Evolutionary conservation across 2,888 invertebrate genomes (phyloP).

Genomic region (Boloria selene): DNA sequence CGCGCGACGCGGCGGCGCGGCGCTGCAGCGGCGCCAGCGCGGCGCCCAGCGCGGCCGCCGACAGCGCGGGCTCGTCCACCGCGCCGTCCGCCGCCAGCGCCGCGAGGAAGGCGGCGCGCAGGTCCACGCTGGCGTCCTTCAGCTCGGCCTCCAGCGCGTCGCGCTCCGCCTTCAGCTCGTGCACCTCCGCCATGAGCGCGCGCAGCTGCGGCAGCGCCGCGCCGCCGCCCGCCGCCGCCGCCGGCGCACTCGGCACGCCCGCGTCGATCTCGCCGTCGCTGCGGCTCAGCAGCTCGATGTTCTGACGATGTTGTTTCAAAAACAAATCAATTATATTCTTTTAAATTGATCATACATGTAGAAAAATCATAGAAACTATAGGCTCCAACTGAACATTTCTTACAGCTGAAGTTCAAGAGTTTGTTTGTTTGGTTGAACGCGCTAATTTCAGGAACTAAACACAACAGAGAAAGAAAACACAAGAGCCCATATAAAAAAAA

Average conservation of each 20-base stretch:
- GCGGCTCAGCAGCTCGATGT: conserved; percentile 91
- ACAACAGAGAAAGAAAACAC: no score
- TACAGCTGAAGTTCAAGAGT: no score
- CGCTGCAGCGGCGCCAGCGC: conserved; percentile 89
- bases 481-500: no score
- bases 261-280: conserved; percentile 86
- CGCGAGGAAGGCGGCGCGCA: conserved; percentile 91
- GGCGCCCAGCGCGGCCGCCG: conserved; percentile 91
- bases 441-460: no score
- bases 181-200: conserved; percentile 84
- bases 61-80: conserved; percentile 91
- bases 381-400: no score
- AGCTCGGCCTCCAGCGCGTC: conserved; percentile 91
- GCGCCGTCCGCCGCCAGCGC: conserved; percentile 93
- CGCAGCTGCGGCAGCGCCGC: conserved; percentile 86
- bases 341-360: no score
- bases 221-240: conserved; percentile 76
- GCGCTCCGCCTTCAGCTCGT: conserved; percentile 92
- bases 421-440: no score
- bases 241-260: conserved; percentile 86
- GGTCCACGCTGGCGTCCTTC: conserved; percentile 85
- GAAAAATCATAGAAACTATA: no score
- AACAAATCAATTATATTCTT: no score
- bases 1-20: conserved; percentile 88
- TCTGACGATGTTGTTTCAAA: conserved; percentile 63